These are phyloP conservation scores for Tetragnatha versicolor DNA, from an alignment of 1,140 invertebrate species.

Conservation along the genomic window DNA sequence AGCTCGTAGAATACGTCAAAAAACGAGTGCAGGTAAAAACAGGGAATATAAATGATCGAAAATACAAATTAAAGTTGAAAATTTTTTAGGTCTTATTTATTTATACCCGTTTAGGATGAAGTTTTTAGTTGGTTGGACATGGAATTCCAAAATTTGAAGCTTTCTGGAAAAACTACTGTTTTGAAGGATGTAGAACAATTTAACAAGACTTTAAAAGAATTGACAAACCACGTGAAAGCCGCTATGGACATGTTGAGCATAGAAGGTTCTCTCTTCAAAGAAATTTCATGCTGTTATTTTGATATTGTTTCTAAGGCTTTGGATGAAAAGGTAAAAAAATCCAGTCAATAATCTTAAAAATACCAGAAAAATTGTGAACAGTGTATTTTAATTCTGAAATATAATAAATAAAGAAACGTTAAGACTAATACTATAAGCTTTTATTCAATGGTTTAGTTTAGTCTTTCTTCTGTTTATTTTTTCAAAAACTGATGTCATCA, in stretches of 20 bases:
- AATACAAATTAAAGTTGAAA: background rate
- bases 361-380: no score
- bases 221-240: background rate
- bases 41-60: background rate
- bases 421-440: no score
- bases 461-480: no score
- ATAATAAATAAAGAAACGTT: no score
- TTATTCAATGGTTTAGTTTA: no score
- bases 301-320: conserved; percentile 17
- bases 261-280: conserved; percentile 20
- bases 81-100: background rate
- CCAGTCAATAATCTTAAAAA: no score
- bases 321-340: conserved; percentile 33
- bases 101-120: conserved; percentile 7
- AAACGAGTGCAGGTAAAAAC: conserved; percentile 23
- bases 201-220: conserved; percentile 23
- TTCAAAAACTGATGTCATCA: no score
- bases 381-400: no score
- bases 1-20: conserved; percentile 1
- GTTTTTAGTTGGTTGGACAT: background rate
- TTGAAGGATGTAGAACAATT: conserved; percentile 15
- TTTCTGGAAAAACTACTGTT: conserved; percentile 17
- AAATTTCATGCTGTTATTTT: conserved; percentile 14
- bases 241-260: background rate
- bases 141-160: conserved; percentile 26